These are phyloP conservation scores for Bubo blakistoni DNA, from an alignment of 2,113 vertebrate species.

Conservation along the genomic window DNA sequence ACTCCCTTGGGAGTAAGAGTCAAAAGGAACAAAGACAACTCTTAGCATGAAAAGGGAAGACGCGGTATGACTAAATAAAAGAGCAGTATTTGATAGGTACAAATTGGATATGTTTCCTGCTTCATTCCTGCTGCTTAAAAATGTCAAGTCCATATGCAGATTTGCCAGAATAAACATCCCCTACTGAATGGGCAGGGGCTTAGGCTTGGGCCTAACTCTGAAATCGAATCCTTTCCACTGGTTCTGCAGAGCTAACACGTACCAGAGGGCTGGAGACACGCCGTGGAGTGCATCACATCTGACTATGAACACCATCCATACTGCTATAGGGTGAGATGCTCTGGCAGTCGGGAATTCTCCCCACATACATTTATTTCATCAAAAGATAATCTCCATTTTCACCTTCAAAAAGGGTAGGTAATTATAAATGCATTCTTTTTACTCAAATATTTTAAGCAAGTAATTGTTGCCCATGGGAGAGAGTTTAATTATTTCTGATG, in stretches of 20 bases:
- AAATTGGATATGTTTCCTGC: constrained; percentile 20
- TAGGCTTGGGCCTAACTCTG: neutral
- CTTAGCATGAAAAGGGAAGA: constrained; percentile 24
- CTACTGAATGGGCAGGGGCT: neutral
- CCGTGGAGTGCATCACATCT: neutral
- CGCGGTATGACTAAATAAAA: constrained; percentile 40
- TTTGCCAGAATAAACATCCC: neutral
- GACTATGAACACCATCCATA: neutral
- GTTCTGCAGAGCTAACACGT: neutral
- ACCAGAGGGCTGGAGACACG: neutral
- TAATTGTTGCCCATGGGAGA: constrained; percentile 81
- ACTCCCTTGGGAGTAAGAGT: constrained; percentile 23
- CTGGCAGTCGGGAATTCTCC: neutral
- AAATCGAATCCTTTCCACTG: neutral
- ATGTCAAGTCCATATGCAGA: neutral
- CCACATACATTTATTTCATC: constrained; percentile 45
- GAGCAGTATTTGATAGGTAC: constrained; percentile 40
- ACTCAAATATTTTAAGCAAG: constrained; percentile 77
- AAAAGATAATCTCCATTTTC: constrained; percentile 75
- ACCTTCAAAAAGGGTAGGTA: constrained; percentile 74
- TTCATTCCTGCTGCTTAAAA: constrained; percentile 23
- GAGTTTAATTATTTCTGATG: constrained; percentile 81
- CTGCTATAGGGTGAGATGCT: neutral
- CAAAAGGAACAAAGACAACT: constrained; percentile 58
- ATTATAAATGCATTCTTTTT: constrained; percentile 77